These are phyloP conservation scores for Cheilosia vernalis DNA, from an alignment of 2,888 invertebrate species.

Conservation along the genomic window DNA sequence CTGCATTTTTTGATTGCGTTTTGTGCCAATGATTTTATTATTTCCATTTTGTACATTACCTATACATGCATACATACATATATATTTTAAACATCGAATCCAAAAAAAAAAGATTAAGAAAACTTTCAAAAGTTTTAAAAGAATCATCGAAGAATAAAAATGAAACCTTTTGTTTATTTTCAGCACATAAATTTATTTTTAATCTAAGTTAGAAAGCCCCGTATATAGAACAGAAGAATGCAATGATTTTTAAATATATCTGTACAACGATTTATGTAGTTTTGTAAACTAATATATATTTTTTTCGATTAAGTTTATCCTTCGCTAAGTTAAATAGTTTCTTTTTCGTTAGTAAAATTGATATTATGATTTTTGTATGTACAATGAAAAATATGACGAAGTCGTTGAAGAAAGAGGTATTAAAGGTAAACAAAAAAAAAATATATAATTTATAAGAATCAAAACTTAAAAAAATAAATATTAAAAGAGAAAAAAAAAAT, in stretches of 20 bases:
- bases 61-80: not conserved
- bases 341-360: constrained; percentile 52
- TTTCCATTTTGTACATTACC: constrained; percentile 20
- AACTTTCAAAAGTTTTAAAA: constrained; percentile 23
- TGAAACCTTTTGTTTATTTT: constrained; percentile 81
- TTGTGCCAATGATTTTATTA: constrained; percentile 82
- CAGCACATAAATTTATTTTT: constrained; percentile 72
- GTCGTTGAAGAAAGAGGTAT: constrained; percentile 37
- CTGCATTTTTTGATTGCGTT: constrained; percentile 80
- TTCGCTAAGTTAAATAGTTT: constrained; percentile 33
- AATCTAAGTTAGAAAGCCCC: constrained; percentile 54
- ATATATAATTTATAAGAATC: constrained; percentile 38
- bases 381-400: constrained; percentile 16
- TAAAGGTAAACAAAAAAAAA: constrained; percentile 34
- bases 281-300: constrained; percentile 19
- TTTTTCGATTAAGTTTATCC: constrained; percentile 34
- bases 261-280: constrained; percentile 30
- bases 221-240: not conserved
- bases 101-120: constrained; percentile 36
- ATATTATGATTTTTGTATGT: constrained; percentile 42
- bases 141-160: constrained; percentile 40
- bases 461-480: constrained; percentile 47
- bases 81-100: constrained; percentile 51
- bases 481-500: constrained; percentile 23
- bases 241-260: not conserved